phyloP scores from a whole-genome alignment of 2,113 vertebrate species.

The Hydrochoerus hydrochaeris region DNA sequence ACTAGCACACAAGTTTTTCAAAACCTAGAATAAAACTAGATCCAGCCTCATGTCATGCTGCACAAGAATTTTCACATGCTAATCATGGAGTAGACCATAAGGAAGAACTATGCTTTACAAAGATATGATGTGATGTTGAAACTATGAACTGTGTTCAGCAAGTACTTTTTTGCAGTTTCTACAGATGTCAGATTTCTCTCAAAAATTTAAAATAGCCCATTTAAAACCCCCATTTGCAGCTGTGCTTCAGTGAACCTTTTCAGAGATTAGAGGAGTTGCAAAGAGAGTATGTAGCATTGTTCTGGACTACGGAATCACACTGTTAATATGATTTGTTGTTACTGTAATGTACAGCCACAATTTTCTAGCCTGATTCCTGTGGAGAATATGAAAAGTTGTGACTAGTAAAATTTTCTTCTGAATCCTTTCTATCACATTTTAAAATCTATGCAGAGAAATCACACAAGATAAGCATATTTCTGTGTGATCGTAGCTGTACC shows the following conservation, averaged over 20 bases:
- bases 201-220: not conserved
- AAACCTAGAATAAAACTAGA: not conserved
- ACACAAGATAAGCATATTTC: not conserved
- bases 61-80: not conserved
- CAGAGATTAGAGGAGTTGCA: not conserved
- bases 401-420: not conserved
- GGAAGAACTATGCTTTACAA: not conserved
- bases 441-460: not conserved
- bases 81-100: not conserved
- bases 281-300: not conserved
- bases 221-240: not conserved
- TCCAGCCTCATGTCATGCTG: not conserved
- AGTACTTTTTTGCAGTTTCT: not conserved
- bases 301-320: not conserved
- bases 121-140: not conserved
- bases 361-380: not conserved
- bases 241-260: accelerated
- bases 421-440: not conserved
- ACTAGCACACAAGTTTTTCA: not conserved
- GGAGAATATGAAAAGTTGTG: not conserved
- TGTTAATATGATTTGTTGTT: not conserved
- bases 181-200: not conserved
- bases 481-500: not conserved
- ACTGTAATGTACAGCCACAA: not conserved
- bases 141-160: not conserved